Percentiles rank a stretch among this genome's conserved stretches.
Conservation (phyloP, 2,113 vertebrate species). For the human region DNA sequence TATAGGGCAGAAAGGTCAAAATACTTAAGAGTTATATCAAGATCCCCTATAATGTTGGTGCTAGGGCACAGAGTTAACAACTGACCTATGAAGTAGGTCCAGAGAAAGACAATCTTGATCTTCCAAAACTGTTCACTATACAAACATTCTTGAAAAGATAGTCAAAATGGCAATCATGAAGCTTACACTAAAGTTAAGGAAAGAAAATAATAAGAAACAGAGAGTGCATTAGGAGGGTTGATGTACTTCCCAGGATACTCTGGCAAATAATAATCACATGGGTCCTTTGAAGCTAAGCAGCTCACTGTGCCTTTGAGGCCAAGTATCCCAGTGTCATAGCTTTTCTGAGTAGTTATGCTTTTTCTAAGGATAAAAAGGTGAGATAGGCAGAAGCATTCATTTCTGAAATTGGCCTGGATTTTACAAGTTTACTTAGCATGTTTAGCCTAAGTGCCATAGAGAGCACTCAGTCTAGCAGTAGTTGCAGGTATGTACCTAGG, state of each 20-base stretch:
- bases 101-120: neutral
- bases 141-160: neutral
- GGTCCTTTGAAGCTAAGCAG: neutral
- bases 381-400: neutral
- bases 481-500: neutral
- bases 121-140: neutral
- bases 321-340: neutral
- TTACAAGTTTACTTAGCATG: neutral
- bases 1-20: neutral
- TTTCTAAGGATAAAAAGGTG: neutral
- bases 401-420: neutral
- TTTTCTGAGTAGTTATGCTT: neutral
- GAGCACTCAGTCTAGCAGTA: neutral
- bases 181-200: neutral
- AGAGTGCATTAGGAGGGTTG: neutral
- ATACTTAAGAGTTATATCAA: neutral
- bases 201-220: neutral
- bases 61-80: neutral
- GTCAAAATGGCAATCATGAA: neutral
- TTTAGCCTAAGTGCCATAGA: neutral
- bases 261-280: neutral
- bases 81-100: no score
- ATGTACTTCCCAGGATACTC: neutral
- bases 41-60: neutral
- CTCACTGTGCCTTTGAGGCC: neutral